Percentiles rank a stretch among this genome's conserved stretches.
Conservation (phyloP, 53 echinoderm and acorn worm species). For the Echinometra lucunter region DNA sequence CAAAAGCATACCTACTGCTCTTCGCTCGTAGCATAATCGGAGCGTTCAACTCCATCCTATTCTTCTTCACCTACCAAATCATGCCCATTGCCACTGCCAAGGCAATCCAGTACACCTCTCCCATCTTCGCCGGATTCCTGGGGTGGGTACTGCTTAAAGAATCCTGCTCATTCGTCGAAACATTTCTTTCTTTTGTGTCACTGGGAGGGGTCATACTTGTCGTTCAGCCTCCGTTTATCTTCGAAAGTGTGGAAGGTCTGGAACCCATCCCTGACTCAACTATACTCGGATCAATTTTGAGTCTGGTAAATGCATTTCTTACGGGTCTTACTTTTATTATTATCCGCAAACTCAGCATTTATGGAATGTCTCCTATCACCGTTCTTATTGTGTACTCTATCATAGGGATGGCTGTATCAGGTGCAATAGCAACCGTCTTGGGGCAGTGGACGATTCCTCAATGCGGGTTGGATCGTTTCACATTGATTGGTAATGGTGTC, state of each 20-base stretch:
- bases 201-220: constrained; percentile 58
- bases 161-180: constrained; percentile 56
- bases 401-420: constrained; percentile 25
- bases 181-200: constrained; percentile 14
- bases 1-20: neutral
- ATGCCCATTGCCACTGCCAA: constrained; percentile 65
- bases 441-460: constrained; percentile 32
- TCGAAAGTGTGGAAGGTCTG: neutral
- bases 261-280: neutral
- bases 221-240: constrained; percentile 70
- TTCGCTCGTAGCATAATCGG: neutral
- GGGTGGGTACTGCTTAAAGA: constrained; percentile 65
- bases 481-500: neutral
- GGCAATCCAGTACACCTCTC: constrained; percentile 66
- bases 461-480: constrained; percentile 47
- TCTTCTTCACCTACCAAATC: constrained; percentile 36
- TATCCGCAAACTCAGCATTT: constrained; percentile 19
- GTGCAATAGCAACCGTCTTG: neutral
- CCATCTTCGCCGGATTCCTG: constrained; percentile 67
- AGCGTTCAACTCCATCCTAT: neutral
- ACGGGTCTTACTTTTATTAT: constrained; percentile 41
- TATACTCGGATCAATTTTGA: constrained; percentile 57
- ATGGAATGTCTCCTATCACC: neutral
- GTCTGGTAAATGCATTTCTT: constrained; percentile 43
- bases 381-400: constrained; percentile 26